Percentiles rank a stretch among this genome's conserved stretches.
These are phyloP conservation scores for Chrysochloris asiatica DNA, from an alignment of 2,113 vertebrate species.

Conservation along the genomic window DNA sequence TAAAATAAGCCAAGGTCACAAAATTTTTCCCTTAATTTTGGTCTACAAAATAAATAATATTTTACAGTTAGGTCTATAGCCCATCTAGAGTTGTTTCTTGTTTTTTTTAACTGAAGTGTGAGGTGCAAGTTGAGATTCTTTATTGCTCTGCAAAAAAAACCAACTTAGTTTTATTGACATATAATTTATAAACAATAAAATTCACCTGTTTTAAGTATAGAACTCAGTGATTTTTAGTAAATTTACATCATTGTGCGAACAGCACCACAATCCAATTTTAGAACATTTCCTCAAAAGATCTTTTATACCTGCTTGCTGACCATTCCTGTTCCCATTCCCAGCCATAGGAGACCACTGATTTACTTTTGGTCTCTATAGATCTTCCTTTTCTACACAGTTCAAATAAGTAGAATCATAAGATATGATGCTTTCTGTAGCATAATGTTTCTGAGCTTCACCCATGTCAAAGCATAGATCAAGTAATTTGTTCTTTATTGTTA, in stretches of 20 bases:
- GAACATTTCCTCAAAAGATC: background rate
- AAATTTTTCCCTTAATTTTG: no score
- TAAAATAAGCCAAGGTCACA: background rate
- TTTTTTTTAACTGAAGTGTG: background rate
- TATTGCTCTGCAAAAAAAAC: background rate
- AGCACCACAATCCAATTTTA: background rate
- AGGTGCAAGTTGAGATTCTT: background rate
- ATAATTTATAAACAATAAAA: background rate
- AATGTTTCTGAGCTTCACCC: background rate
- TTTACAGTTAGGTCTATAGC: background rate
- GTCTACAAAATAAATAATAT: no score
- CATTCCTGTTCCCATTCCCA: background rate
- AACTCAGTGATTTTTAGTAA: background rate
- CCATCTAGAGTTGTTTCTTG: background rate
- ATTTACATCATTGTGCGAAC: background rate
- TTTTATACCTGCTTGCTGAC: background rate
- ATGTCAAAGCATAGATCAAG: background rate
- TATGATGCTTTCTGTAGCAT: background rate
- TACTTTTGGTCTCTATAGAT: background rate
- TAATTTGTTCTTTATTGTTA: background rate
- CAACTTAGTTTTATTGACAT: background rate
- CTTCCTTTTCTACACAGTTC: background rate
- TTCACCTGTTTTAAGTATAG: background rate
- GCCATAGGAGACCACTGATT: background rate
- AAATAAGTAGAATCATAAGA: conserved; percentile 4